Evolutionary conservation across 1,140 invertebrate species (phyloP).

Genomic region (Helicoverpa zea): DNA sequence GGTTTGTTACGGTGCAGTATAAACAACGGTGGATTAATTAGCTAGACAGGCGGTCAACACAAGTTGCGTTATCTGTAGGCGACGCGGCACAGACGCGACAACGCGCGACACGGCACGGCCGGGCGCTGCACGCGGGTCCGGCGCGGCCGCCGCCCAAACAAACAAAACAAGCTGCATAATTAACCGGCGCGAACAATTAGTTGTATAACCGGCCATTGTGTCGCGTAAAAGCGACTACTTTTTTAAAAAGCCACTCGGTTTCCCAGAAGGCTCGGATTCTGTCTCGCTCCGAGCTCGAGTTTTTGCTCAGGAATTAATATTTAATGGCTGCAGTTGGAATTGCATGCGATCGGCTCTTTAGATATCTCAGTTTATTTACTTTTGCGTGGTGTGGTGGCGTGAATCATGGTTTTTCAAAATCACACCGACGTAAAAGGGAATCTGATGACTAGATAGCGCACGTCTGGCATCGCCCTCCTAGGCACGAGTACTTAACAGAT

Average conservation of each 20-base stretch:
- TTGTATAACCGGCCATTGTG: slow-evolving; percentile 82
- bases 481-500: slow-evolving; percentile 22
- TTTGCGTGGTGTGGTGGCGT: slow-evolving; percentile 48
- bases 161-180: slow-evolving; percentile 80
- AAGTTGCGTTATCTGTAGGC: slow-evolving; percentile 50
- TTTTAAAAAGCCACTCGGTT: slow-evolving; percentile 66
- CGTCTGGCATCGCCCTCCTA: slow-evolving; percentile 30
- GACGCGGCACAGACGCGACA: slow-evolving; percentile 12
- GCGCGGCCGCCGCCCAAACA: slow-evolving; percentile 60
- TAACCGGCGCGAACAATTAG: slow-evolving; percentile 84
- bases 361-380: slow-evolving; percentile 59
- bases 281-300: slow-evolving; percentile 56
- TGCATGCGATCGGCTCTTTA: slow-evolving; percentile 59
- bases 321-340: slow-evolving; percentile 70
- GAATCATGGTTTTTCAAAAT: slow-evolving; percentile 50
- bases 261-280: slow-evolving; percentile 81
- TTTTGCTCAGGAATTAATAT: slow-evolving; percentile 76
- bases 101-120: slow-evolving; percentile 4
- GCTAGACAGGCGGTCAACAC: slow-evolving; percentile 60
- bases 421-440: slow-evolving; percentile 38
- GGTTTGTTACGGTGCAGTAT: slow-evolving; percentile 35
- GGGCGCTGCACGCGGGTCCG: slow-evolving; percentile 1
- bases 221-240: slow-evolving; percentile 68
- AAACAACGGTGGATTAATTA: slow-evolving; percentile 66
- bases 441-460: slow-evolving; percentile 45